phyloP scores from a whole-genome alignment of 2,113 vertebrate species.

The Lagopus muta region DNA sequence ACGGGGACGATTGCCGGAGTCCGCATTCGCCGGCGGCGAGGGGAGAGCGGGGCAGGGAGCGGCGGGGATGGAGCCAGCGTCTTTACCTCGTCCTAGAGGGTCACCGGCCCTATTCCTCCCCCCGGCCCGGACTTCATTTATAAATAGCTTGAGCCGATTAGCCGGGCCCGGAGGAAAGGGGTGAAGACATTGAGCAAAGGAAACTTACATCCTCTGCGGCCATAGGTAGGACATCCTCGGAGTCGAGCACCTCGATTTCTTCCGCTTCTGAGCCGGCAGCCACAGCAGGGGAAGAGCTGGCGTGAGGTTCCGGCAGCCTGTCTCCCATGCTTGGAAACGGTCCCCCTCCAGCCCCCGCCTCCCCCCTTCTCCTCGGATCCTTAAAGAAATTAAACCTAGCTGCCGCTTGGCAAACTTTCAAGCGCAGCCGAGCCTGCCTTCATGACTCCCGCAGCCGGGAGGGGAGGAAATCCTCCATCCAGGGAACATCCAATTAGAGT shows the following conservation, averaged over 20 bases:
- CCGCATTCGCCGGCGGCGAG: background rate
- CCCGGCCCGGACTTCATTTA: background rate
- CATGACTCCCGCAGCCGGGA: slow-evolving; percentile 43
- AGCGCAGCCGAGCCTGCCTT: slow-evolving; percentile 30
- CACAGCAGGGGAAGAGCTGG: slow-evolving; percentile 85
- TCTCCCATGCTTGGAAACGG: slow-evolving; percentile 78
- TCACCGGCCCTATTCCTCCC: background rate
- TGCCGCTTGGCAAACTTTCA: slow-evolving; percentile 64
- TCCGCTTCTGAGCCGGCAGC: slow-evolving; percentile 86
- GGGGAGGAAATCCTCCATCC: slow-evolving; percentile 28
- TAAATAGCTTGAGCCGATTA: slow-evolving; percentile 66
- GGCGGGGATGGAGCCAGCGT: background rate
- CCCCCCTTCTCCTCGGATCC: background rate
- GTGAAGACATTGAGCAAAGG: background rate
- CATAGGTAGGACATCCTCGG: slow-evolving; percentile 82
- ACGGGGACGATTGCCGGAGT: background rate
- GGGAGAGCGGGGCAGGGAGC: background rate
- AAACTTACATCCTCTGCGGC: slow-evolving; percentile 86
- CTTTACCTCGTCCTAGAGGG: background rate
- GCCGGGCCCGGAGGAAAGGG: background rate
- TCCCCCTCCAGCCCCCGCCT: background rate
- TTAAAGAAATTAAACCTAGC: slow-evolving; percentile 43
- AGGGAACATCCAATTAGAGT: slow-evolving; percentile 41
- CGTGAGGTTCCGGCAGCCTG: slow-evolving; percentile 74
- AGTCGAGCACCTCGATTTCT: slow-evolving; percentile 89